phyloP scores from a whole-genome alignment of 1,140 invertebrate genomes.

The Heliconius congener region DNA sequence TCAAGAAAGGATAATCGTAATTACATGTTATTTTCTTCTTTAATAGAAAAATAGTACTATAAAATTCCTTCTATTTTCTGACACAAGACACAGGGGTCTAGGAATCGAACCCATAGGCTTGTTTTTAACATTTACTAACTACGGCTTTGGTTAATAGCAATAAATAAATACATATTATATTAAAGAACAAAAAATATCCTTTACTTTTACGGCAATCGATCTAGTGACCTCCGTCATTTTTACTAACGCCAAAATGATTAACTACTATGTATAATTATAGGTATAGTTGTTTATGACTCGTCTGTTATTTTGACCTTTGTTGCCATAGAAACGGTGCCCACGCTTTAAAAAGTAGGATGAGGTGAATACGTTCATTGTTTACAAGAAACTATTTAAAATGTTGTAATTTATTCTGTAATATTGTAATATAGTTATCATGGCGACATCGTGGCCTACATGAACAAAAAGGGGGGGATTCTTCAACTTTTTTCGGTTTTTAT shows the following conservation, averaged over 20 bases:
- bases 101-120: no score
- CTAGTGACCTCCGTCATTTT: not conserved
- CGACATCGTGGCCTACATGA: no score
- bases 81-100: no score
- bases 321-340: conserved; percentile 4
- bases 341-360: not conserved
- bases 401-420: not conserved
- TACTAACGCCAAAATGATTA: not conserved
- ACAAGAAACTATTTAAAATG: not conserved
- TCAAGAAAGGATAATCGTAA: no score
- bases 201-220: not conserved
- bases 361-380: not conserved
- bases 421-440: not conserved
- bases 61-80: no score
- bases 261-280: not conserved
- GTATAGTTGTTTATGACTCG: not conserved
- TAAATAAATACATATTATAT: not conserved
- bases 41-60: no score
- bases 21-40: no score
- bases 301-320: conserved; percentile 2
- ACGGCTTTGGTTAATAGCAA: no score
- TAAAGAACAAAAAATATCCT: not conserved
- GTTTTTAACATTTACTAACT: no score
- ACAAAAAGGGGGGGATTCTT: no score
- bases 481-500: no score